Evolutionary conservation across 1,140 invertebrate genomes (phyloP).

Genomic region (Acromyrmex heyeri): DNA sequence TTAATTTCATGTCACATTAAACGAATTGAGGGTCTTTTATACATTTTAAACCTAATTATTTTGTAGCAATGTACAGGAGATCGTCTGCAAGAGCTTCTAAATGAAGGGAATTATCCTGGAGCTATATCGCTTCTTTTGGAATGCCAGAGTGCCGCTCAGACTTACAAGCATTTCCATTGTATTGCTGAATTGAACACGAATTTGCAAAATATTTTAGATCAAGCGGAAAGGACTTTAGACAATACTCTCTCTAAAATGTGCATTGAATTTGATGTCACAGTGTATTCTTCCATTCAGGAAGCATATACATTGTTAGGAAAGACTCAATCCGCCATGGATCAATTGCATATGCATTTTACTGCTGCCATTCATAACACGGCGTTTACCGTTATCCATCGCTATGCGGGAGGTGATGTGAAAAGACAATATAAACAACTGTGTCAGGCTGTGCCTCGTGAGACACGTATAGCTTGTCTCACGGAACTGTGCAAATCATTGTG

Average conservation of each 20-base stretch:
- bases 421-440: constrained; percentile 94
- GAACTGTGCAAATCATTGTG: constrained; percentile 94
- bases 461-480: constrained; percentile 93
- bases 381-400: constrained; percentile 91
- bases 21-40: not conserved
- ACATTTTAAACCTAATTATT: not conserved
- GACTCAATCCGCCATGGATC: constrained; percentile 96
- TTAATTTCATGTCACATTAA: not conserved
- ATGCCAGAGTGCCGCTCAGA: constrained; percentile 94
- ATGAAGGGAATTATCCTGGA: constrained; percentile 94
- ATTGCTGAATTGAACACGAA: constrained; percentile 95
- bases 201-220: constrained; percentile 95
- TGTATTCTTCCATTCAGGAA: constrained; percentile 93
- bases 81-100: constrained; percentile 92
- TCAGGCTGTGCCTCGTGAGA: constrained; percentile 91
- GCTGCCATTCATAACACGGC: constrained; percentile 97
- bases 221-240: constrained; percentile 97
- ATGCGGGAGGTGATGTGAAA: constrained; percentile 90
- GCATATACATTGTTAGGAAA: constrained; percentile 95
- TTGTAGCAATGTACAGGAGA: constrained; percentile 93
- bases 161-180: constrained; percentile 94
- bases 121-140: constrained; percentile 96
- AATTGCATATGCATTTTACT: constrained; percentile 97
- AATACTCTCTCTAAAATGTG: constrained; percentile 93
- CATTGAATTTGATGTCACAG: constrained; percentile 90